Conservation (phyloP, 2,888 invertebrate genomes). For the Sarcophaga carnaria region DNA sequence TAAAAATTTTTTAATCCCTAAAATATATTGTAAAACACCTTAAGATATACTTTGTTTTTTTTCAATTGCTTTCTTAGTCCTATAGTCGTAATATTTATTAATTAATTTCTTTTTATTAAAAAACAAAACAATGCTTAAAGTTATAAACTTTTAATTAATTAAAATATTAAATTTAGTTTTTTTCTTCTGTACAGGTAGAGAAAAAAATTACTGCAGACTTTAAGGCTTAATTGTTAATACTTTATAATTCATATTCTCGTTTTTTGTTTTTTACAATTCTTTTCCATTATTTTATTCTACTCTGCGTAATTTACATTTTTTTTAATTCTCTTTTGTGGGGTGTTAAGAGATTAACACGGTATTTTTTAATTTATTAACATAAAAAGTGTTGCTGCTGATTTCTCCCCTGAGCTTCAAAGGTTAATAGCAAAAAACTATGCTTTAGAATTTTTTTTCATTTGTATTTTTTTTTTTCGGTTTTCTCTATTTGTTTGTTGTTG, state of each 20-base stretch:
- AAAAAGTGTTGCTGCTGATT: slow-evolving; percentile 41
- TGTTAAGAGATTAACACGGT: slow-evolving; percentile 70
- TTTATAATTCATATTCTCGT: slow-evolving; percentile 58
- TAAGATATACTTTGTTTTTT: neutral
- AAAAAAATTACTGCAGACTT: slow-evolving; percentile 34
- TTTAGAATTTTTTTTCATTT: slow-evolving; percentile 29
- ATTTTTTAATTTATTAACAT: slow-evolving; percentile 39
- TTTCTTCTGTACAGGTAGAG: neutral
- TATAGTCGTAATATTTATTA: neutral
- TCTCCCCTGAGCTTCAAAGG: slow-evolving; percentile 52
- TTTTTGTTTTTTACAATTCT: slow-evolving; percentile 37
- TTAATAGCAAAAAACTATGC: slow-evolving; percentile 40
- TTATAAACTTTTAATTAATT: slow-evolving; percentile 43
- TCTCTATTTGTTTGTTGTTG: neutral
- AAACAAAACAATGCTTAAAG: neutral
- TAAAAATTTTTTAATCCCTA: too few relatives aligned
- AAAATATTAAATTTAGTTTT: slow-evolving; percentile 37
- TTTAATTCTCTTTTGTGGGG: slow-evolving; percentile 51
- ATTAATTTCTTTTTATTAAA: neutral
- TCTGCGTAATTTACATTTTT: neutral
- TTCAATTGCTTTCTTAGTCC: neutral
- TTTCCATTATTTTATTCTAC: slow-evolving; percentile 8
- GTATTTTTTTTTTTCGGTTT: neutral
- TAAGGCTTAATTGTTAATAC: slow-evolving; percentile 67
- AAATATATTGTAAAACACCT: neutral